Percentiles rank a stretch among this genome's conserved stretches.
Conservation (phyloP, 1,140 invertebrate genomes). For the Drosophila lowei region DNA sequence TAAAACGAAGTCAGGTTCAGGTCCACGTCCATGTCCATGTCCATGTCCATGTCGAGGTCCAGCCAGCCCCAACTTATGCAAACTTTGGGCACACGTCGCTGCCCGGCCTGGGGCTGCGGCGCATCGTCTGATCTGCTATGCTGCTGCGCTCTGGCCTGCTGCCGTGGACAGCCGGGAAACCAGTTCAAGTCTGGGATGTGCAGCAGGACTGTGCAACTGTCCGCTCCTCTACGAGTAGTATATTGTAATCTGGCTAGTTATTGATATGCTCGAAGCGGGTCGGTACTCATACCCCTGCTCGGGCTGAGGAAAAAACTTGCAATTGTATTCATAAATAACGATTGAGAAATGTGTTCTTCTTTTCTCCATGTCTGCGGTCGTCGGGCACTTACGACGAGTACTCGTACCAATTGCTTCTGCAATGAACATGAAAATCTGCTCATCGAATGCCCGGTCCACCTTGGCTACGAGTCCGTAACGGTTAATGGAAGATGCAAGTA, state of each 20-base stretch:
- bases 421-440: slow-evolving; percentile 72
- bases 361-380: slow-evolving; percentile 42
- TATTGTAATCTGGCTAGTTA: slow-evolving; percentile 37
- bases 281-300: slow-evolving; percentile 22
- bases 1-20: slow-evolving; percentile 50
- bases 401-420: slow-evolving; percentile 62
- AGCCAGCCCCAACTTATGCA: slow-evolving; percentile 57
- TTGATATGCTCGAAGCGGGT: slow-evolving; percentile 46
- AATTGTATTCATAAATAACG: slow-evolving; percentile 79
- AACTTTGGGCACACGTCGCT: slow-evolving; percentile 64
- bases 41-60: slow-evolving; percentile 7
- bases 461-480: slow-evolving; percentile 47
- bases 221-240: background rate
- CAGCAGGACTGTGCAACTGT: background rate
- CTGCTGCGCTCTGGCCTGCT: slow-evolving; percentile 3
- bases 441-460: slow-evolving; percentile 31
- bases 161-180: slow-evolving; percentile 29
- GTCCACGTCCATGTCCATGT: slow-evolving; percentile 9
- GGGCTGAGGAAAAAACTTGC: slow-evolving; percentile 66
- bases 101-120: slow-evolving; percentile 34
- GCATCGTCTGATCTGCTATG: slow-evolving; percentile 30
- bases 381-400: slow-evolving; percentile 62
- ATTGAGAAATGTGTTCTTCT: slow-evolving; percentile 68
- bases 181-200: slow-evolving; percentile 44
- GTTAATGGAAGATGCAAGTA: slow-evolving; percentile 35